Conservation (phyloP, 1,140 invertebrate genomes). For the Bathynomus jamesi region DNA sequence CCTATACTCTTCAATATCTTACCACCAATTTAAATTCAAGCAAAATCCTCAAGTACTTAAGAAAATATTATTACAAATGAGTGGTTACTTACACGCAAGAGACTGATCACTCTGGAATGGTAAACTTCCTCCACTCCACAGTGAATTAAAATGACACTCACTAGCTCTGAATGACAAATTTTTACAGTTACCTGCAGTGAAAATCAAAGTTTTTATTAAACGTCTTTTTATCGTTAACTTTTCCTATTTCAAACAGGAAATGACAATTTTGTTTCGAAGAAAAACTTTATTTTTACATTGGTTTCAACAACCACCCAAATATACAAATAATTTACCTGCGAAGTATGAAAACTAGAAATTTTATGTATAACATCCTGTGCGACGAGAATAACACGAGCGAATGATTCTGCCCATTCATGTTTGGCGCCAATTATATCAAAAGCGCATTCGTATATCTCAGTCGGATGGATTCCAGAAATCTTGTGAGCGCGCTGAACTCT, state of each 20-base stretch:
- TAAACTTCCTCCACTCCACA: not conserved
- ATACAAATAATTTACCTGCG: no score
- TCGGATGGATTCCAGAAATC: not conserved
- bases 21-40: no score
- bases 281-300: no score
- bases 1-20: no score
- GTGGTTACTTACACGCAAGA: not conserved
- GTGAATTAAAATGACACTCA: not conserved
- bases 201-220: no score
- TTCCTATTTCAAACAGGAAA: no score
- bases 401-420: not conserved
- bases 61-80: no score
- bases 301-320: no score
- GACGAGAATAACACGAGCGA: not conserved
- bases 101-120: not conserved
- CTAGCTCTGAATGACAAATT: not conserved
- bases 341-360: not conserved
- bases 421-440: not conserved
- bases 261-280: no score
- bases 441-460: not conserved
- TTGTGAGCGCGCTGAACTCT: not conserved
- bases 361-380: not conserved
- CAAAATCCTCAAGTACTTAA: no score
- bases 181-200: not conserved
- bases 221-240: no score